Evolutionary conservation across 2,797 vertebrate species (phyloP), one percentile per base, ranked within the genome.

Genomic region (Manis javanica): DNA sequence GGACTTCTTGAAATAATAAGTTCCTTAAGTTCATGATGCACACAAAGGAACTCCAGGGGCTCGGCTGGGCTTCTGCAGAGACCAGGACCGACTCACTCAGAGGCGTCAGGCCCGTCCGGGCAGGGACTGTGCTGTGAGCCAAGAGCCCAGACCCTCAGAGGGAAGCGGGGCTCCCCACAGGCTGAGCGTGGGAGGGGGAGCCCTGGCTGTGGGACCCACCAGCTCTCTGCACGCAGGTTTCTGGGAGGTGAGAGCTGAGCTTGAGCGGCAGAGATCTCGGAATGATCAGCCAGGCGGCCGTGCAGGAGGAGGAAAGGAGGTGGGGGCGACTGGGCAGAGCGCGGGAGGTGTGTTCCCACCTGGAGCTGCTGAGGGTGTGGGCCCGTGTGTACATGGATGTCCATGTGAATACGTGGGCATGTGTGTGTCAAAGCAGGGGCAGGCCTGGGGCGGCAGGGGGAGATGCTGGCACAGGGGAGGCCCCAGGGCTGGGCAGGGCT

Each of bases 171-270:
- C 26, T 78, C 49, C 15, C 64, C 29, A 10, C 5, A 64, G 74
- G 57, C 26, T 55, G 15, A 15, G 21, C 1, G 6, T 39, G n/a
- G 4, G 49, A 23, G 29, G 55, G 42, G 16, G 46, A 21, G 31
- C 7, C 2, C 4, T 64, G 19, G 69, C 39, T 12, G 2, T 29
- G 69, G 14, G n/a, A 46, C 37, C 0, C 24, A 24, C 2, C 2
- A 7, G 53, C n/a, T 39, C 3, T 23, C 42, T 1, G 0, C 2
- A 18, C 1, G 14, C 21, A 72, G 46, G 11, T 7, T 37, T 49
- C 74, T 26, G 3, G 34, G 26, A 42, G 7, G 18, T 2, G 12
- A 57, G 37, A 90, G 34, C 24, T 53, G 79, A 55, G 34, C n/a
- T 15, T 74, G n/a, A 39, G 26, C 39, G 21, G 42, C n/a, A 51